phyloP scores from a whole-genome alignment of 2,797 vertebrate genomes.

The Acanthurus leucopareius region DNA sequence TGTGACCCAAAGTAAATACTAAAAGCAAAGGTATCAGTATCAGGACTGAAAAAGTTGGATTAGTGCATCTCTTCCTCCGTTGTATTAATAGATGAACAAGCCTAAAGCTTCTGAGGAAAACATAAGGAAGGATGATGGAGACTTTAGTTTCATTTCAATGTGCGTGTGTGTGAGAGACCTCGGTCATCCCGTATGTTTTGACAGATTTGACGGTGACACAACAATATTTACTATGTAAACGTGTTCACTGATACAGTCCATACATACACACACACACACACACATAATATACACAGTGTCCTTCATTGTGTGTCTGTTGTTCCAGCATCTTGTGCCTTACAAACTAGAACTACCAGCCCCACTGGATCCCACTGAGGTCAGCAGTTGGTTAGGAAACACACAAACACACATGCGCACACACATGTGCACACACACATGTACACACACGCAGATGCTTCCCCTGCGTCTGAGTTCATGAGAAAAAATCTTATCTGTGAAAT shows the following conservation, averaged over 20 bases:
- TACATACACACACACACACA: conserved; percentile 5
- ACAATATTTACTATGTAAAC: conserved; percentile 80
- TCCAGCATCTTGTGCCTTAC: conserved; percentile 48
- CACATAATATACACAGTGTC: conserved; percentile 37
- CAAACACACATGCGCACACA: conserved; percentile 14
- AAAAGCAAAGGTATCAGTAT: too few relatives aligned
- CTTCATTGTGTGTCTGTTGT: conserved; percentile 66
- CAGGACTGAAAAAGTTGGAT: too few relatives aligned
- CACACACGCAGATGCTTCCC: not conserved
- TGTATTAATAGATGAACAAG: not conserved
- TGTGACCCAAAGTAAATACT: too few relatives aligned
- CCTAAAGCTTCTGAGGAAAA: not conserved
- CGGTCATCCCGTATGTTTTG: conserved; percentile 46
- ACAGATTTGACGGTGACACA: conserved; percentile 55
- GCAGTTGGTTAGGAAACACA: conserved; percentile 36
- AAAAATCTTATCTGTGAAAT: conserved; percentile 8
- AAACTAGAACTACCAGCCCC: conserved; percentile 81
- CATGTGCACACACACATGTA: conserved; percentile 16
- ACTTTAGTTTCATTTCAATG: conserved; percentile 23
- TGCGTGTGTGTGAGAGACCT: conserved; percentile 2
- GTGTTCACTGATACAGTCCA: conserved; percentile 33
- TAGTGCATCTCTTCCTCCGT: not conserved
- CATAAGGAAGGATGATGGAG: not conserved
- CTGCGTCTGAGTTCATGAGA: not conserved
- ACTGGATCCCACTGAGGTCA: conserved; percentile 55